phyloP scores from a whole-genome alignment of 2,113 vertebrate genomes.

The Brienomyrus longianalis region DNA sequence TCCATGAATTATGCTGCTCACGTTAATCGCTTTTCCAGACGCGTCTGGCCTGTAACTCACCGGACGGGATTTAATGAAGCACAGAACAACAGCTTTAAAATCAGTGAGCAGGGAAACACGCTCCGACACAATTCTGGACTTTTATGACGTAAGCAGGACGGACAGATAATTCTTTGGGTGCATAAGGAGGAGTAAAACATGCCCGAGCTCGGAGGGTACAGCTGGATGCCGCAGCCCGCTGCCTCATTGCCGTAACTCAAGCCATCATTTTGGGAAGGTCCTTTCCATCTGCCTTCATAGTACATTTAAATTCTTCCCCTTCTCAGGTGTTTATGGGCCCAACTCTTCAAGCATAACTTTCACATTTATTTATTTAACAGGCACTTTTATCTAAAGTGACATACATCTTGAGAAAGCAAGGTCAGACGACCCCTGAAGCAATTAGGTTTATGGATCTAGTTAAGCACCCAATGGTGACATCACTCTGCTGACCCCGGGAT shows the following conservation, averaged over 20 bases:
- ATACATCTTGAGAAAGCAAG: background rate
- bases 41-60: background rate
- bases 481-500: background rate
- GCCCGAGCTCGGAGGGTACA: background rate
- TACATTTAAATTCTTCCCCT: background rate
- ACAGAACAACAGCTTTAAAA: background rate
- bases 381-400: background rate
- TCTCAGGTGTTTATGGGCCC: background rate
- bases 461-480: background rate
- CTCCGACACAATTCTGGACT: background rate
- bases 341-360: background rate
- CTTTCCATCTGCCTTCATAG: background rate
- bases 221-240: background rate
- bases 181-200: background rate
- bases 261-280: background rate
- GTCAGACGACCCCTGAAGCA: background rate
- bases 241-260: background rate
- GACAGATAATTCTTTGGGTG: background rate
- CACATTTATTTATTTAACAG: background rate
- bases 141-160: background rate
- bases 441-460: background rate
- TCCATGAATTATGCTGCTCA: background rate
- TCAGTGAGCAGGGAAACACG: background rate
- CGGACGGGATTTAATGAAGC: background rate
- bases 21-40: constrained; percentile 1